Base-by-base conservation (phyloP, 1,140 invertebrate genomes). In the Varroa destructor region DNA sequence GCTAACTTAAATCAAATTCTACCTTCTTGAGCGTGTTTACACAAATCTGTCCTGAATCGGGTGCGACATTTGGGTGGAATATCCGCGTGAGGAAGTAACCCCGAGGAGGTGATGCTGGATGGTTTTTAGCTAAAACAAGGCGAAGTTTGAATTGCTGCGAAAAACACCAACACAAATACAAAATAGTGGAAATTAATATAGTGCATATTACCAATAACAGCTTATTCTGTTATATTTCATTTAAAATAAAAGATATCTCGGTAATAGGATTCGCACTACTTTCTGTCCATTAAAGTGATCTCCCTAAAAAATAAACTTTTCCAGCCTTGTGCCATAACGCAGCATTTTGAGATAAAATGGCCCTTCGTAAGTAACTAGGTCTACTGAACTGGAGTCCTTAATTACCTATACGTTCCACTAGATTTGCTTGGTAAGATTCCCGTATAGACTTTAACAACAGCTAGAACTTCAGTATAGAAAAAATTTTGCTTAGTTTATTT, bases 41-140 rank as follows among this genome's bases (percentile, higher is more conserved):
- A 82, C 93, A 97, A 79, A 97, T 96, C 82, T 96, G 93, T 55
- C 93, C 93, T 83, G 89, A 91, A 76, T 85, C 85, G 5, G 61
- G 61, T 10, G 93, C 88, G 75, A 97, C 93, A 84, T 97, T 97
- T 46, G 93, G 93, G 82, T 97, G 93, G 83, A 97, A 97, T 77
- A 97, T 94, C 84, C 92, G 93, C 71, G 93, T 97, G 46, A 94
- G 81, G 80, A 97, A 97, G 81, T 87, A 93, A 56, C 91, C 93
- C 82, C 94, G 95, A 36, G 93, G 94, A 74, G 94, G 92, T 77
- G 87, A 85, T 76, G 87, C 84, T 37, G 94, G 94, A 81, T 94
- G 97, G 79, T 93, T 91, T 82, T 94, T 94, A 1, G 90, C 89
- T 10, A 97, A 83, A 72, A 87, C 87, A 74, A 97, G 80, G 81